These are phyloP conservation scores for Phyllostomus discolor DNA, from an alignment of 2,113 vertebrate genomes.

Conservation along the genomic window DNA sequence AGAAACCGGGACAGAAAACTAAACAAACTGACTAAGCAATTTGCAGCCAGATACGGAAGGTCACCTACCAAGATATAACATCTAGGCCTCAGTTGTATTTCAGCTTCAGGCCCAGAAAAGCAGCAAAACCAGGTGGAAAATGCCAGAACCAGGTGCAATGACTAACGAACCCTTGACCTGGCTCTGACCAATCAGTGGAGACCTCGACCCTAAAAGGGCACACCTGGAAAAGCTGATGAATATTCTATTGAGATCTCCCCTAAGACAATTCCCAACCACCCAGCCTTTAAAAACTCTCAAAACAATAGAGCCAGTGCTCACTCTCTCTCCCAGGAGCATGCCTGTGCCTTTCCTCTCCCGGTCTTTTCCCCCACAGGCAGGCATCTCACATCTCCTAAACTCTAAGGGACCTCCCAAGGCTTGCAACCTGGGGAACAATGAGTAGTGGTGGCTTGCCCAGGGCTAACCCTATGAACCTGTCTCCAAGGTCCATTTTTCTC, in stretches of 20 bases:
- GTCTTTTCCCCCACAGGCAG: background rate
- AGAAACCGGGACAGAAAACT: background rate
- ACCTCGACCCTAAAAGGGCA: background rate
- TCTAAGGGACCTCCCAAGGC: background rate
- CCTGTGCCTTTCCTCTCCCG: background rate
- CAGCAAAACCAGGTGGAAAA: background rate
- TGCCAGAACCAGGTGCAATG: background rate
- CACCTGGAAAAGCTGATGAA: background rate
- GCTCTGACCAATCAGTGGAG: background rate
- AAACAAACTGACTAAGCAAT: background rate
- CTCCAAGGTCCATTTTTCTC: background rate
- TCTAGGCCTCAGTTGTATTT: background rate
- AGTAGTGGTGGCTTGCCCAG: background rate
- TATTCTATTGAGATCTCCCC: background rate
- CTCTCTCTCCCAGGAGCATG: background rate
- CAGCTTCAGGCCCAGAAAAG: background rate
- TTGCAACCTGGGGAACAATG: background rate
- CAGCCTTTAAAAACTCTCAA: background rate
- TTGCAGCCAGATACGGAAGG: background rate
- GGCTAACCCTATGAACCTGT: background rate
- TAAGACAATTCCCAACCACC: background rate
- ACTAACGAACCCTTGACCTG: background rate
- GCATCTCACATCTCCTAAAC: background rate
- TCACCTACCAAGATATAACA: background rate
- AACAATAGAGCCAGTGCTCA: background rate